phyloP scores from a whole-genome alignment of 2,888 invertebrate species.

The Microctonus aethiopoides region DNA sequence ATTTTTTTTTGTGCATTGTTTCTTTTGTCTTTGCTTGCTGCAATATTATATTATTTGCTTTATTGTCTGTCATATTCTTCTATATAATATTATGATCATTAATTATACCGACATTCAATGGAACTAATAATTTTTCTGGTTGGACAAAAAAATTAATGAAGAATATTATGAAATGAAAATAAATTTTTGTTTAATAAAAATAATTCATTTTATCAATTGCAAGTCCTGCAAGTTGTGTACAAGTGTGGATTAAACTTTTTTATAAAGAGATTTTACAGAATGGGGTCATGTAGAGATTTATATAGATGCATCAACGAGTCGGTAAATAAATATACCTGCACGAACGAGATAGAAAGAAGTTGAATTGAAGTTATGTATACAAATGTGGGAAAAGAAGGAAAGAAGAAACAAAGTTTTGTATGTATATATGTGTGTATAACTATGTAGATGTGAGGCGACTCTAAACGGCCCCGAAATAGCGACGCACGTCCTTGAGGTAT shows the following conservation, averaged over 20 bases:
- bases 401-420: slow-evolving; percentile 14
- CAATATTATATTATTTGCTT: too few species aligned
- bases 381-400: slow-evolving; percentile 20
- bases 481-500: slow-evolving; percentile 61
- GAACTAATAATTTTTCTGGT: too few species aligned
- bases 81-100: too few species aligned
- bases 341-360: slow-evolving; percentile 6
- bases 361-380: slow-evolving; percentile 12
- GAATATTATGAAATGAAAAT: too few species aligned
- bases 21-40: not conserved
- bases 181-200: too few species aligned
- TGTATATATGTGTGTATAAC: slow-evolving; percentile 21
- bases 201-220: too few species aligned
- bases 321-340: too few species aligned
- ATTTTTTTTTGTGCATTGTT: not conserved
- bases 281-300: not conserved
- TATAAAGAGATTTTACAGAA: not conserved
- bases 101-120: too few species aligned
- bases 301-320: not conserved
- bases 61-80: too few species aligned
- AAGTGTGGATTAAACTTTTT: not conserved
- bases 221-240: not conserved
- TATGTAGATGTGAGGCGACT: slow-evolving; percentile 21
- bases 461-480: slow-evolving; percentile 39
- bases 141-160: too few species aligned